Percentiles rank a stretch among this genome's conserved stretches.
Conservation (phyloP, 2,797 vertebrate species). For the Syndactyla subalaris region DNA sequence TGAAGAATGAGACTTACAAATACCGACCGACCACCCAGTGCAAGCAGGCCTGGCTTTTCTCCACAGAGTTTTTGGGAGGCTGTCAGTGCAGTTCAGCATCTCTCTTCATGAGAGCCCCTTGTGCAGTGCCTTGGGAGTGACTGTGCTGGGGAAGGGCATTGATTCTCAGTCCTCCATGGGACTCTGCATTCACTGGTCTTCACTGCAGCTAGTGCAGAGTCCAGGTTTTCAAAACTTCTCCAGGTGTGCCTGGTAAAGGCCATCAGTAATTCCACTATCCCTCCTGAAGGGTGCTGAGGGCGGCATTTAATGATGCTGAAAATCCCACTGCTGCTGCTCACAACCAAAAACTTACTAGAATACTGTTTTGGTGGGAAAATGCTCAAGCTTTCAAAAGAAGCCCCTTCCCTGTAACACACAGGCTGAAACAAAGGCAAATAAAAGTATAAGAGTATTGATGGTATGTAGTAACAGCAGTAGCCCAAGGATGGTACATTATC, state of each 20-base stretch:
- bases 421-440: background rate
- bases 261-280: background rate
- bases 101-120: background rate
- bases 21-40: fast-evolving
- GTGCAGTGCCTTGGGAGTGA: background rate
- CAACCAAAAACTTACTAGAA: background rate
- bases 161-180: background rate
- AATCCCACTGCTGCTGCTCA: background rate
- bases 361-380: background rate
- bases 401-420: background rate
- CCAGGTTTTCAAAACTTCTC: background rate
- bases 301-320: background rate
- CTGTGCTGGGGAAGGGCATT: background rate
- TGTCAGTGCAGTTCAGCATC: background rate
- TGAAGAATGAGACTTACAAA: background rate
- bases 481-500: background rate
- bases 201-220: background rate
- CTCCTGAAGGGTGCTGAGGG: background rate
- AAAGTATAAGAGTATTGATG: background rate
- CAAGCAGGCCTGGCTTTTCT: background rate
- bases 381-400: background rate
- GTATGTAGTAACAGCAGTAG: background rate
- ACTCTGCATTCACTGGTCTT: background rate
- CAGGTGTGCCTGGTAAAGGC: background rate
- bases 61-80: background rate